Conservation (phyloP, 2,888 invertebrate genomes). For the Cephalotes varians region DNA sequence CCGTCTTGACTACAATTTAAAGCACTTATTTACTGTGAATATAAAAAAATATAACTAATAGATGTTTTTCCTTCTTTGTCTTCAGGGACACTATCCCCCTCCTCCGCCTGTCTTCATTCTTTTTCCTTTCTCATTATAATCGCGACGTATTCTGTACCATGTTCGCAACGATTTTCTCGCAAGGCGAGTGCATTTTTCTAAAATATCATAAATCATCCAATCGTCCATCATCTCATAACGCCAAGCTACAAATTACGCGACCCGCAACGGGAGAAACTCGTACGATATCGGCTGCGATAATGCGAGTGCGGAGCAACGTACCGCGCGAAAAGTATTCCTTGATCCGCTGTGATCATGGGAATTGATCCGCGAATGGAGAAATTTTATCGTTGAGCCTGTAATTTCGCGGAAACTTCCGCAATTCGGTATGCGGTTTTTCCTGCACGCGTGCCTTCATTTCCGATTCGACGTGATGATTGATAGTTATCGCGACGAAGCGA, state of each 20-base stretch:
- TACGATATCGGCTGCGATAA: conserved; percentile 43
- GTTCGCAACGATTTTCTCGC: conserved; percentile 27
- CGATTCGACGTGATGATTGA: conserved; percentile 83
- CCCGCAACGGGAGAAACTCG: conserved; percentile 40
- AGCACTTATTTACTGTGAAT: not conserved
- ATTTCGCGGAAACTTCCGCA: conserved; percentile 39
- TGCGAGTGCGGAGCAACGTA: conserved; percentile 20
- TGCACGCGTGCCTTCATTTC: conserved; percentile 74
- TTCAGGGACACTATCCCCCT: not conserved
- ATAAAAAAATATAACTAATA: conserved; percentile 19
- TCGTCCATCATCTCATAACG: conserved; percentile 43
- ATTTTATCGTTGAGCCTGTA: conserved; percentile 1
- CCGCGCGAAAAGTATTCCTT: conserved; percentile 40
- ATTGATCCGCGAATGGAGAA: conserved; percentile 23
- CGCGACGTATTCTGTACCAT: conserved; percentile 7
- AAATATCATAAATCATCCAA: conserved; percentile 42
- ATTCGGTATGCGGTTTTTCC: conserved; percentile 53
- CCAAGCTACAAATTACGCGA: conserved; percentile 44
- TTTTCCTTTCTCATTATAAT: conserved; percentile 26
- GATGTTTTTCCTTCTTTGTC: not conserved
- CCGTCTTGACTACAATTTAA: not conserved
- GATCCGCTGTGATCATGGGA: conserved; percentile 25
- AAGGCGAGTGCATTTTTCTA: conserved; percentile 37
- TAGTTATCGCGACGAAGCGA: conserved; percentile 71
- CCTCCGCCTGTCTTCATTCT: not conserved